Evolutionary conservation across 2,888 invertebrate species (phyloP).

Genomic region (Oithona nana): DNA sequence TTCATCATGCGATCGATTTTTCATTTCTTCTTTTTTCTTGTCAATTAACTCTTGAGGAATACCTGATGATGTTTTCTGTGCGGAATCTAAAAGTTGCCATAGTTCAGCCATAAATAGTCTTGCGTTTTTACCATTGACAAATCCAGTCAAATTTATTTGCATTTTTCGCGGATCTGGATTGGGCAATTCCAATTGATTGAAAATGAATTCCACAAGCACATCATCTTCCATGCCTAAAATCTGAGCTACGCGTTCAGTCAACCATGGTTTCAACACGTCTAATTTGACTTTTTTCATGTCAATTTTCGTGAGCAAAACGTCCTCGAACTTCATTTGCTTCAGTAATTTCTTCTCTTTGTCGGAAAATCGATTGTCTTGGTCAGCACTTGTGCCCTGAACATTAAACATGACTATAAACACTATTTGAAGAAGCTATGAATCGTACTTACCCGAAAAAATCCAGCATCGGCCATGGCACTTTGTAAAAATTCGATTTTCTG

Average conservation of each 20-base stretch:
- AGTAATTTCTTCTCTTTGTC: slow-evolving; percentile 98
- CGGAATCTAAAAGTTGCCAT: slow-evolving; percentile 84
- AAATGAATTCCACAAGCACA: slow-evolving; percentile 94
- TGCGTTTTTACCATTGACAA: slow-evolving; percentile 92
- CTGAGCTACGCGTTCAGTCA: slow-evolving; percentile 85
- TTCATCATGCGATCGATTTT: slow-evolving; percentile 41
- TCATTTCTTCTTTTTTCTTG: slow-evolving; percentile 89
- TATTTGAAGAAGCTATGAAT: background rate
- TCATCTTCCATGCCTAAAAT: slow-evolving; percentile 95
- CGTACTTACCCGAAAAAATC: slow-evolving; percentile 30
- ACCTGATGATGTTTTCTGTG: slow-evolving; percentile 83
- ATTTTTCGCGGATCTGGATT: slow-evolving; percentile 93
- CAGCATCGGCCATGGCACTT: slow-evolving; percentile 32
- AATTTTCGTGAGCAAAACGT: slow-evolving; percentile 71
- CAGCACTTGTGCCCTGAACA: slow-evolving; percentile 82
- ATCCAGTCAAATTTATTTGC: slow-evolving; percentile 99
- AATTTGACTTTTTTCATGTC: slow-evolving; percentile 96
- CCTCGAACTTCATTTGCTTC: slow-evolving; percentile 96
- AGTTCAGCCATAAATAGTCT: slow-evolving; percentile 92
- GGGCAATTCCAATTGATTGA: slow-evolving; percentile 93
- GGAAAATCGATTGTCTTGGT: slow-evolving; percentile 96
- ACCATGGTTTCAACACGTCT: slow-evolving; percentile 97
- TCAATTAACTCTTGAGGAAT: slow-evolving; percentile 87
- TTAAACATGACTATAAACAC: slow-evolving; percentile 1
- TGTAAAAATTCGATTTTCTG: too few relatives aligned